A percentile compares a stretch with the other conserved stretches of the same genome.
These are phyloP conservation scores for Yoshiicerus persimilis DNA, from an alignment of 1,140 invertebrate genomes.

Conservation along the genomic window DNA sequence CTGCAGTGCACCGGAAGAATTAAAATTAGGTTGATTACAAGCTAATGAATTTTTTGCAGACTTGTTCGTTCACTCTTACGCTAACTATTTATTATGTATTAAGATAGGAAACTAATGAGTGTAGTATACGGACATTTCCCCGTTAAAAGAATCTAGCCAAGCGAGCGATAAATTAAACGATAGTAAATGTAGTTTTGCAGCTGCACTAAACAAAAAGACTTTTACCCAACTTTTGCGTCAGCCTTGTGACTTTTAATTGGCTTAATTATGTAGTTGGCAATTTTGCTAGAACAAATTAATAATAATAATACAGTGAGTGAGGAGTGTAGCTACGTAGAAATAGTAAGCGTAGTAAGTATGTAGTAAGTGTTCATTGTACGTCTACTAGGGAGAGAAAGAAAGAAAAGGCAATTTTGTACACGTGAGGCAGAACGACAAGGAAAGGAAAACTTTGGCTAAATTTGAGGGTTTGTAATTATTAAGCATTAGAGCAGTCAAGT, in stretches of 20 bases:
- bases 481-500: not conserved
- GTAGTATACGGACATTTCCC: not conserved
- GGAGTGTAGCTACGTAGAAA: not conserved
- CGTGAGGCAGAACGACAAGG: conserved; percentile 10
- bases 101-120: not conserved
- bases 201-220: not conserved
- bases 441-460: conserved; percentile 13
- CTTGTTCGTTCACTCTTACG: not conserved
- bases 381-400: not conserved
- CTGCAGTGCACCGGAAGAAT: not conserved
- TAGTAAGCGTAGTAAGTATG: not conserved
- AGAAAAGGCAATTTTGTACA: conserved; percentile 13
- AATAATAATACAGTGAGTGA: conserved; percentile 18
- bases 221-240: not conserved
- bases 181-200: not conserved
- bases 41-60: not conserved
- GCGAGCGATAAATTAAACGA: not conserved
- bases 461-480: conserved; percentile 17
- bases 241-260: conserved; percentile 22
- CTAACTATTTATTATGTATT: not conserved
- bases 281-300: conserved; percentile 17
- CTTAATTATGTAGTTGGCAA: conserved; percentile 22
- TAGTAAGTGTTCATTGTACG: not conserved
- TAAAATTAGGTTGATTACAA: conserved; percentile 1
- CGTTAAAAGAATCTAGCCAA: not conserved